phyloP scores from a whole-genome alignment of 2,888 invertebrate genomes.

The Stegophylla sp. region DNA sequence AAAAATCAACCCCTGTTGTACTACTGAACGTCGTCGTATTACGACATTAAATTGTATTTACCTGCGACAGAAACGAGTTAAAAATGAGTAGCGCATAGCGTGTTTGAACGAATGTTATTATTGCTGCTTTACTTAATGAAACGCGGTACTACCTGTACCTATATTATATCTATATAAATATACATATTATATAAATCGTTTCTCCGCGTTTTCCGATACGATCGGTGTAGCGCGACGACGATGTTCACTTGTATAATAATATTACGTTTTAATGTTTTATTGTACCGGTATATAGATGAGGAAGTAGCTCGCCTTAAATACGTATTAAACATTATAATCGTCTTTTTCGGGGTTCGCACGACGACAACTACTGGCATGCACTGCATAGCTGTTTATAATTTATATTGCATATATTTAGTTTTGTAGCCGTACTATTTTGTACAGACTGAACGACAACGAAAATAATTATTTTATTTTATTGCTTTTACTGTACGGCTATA shows the following conservation, averaged over 20 bases:
- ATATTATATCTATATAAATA: background rate
- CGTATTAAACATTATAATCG: slow-evolving; percentile 26
- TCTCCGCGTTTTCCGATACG: slow-evolving; percentile 28
- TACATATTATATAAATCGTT: background rate
- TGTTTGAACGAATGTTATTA: slow-evolving; percentile 38
- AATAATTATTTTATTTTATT: slow-evolving; percentile 42
- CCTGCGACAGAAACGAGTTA: background rate
- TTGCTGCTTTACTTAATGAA: slow-evolving; percentile 23
- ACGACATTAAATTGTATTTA: background rate
- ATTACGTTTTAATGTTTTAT: background rate
- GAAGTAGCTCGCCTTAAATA: background rate
- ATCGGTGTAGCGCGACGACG: slow-evolving; percentile 24
- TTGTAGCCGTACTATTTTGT: background rate
- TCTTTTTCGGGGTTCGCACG: slow-evolving; percentile 32
- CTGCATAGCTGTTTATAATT: too few relatives aligned
- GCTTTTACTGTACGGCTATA: background rate
- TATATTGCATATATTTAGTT: too few relatives aligned
- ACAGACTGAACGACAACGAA: background rate
- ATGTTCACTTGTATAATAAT: slow-evolving; percentile 34
- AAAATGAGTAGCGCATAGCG: slow-evolving; percentile 15
- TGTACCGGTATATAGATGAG: too few relatives aligned
- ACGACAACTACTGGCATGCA: too few relatives aligned
- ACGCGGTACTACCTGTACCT: background rate
- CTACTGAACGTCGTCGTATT: too few relatives aligned
- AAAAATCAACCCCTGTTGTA: slow-evolving; percentile 7